These are phyloP conservation scores for Ptychadena robeensis DNA, from an alignment of 2,797 vertebrate species.

Conservation along the genomic window DNA sequence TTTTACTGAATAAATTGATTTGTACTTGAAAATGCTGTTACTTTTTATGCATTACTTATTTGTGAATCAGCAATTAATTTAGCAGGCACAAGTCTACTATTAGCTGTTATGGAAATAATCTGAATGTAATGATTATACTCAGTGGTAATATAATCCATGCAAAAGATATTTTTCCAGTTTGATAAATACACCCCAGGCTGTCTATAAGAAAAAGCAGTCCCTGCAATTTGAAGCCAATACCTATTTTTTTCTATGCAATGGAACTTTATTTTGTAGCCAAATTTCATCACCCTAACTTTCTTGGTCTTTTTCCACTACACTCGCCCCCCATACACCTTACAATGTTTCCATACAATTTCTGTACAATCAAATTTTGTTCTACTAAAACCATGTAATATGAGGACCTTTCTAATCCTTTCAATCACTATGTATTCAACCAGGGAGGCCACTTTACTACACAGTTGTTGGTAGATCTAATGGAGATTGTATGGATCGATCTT, in stretches of 20 bases:
- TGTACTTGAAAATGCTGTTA: conserved; percentile 3
- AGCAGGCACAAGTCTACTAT: conserved; percentile 6
- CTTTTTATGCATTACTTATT: conserved; percentile 39
- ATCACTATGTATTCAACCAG: no score
- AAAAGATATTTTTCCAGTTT: conserved; percentile 22
- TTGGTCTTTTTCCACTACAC: no score
- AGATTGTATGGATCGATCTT: no score
- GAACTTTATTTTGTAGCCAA: no score
- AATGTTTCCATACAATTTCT: no score
- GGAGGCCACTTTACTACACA: no score
- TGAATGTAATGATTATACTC: background rate
- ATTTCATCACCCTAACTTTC: no score
- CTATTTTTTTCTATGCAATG: background rate
- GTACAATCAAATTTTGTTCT: no score
- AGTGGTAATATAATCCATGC: background rate
- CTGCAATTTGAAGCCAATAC: background rate
- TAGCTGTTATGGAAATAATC: conserved; percentile 6
- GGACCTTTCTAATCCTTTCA: no score
- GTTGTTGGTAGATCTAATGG: no score
- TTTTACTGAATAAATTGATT: conserved; percentile 25
- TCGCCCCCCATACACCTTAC: no score
- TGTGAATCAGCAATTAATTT: conserved; percentile 24
- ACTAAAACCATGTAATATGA: no score
- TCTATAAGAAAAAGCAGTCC: conserved; percentile 6
- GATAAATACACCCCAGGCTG: background rate